Evolutionary conservation across 1,140 invertebrate species (phyloP), one percentile per base, ranked within the genome.

Genomic region (Nomia melanderi): DNA sequence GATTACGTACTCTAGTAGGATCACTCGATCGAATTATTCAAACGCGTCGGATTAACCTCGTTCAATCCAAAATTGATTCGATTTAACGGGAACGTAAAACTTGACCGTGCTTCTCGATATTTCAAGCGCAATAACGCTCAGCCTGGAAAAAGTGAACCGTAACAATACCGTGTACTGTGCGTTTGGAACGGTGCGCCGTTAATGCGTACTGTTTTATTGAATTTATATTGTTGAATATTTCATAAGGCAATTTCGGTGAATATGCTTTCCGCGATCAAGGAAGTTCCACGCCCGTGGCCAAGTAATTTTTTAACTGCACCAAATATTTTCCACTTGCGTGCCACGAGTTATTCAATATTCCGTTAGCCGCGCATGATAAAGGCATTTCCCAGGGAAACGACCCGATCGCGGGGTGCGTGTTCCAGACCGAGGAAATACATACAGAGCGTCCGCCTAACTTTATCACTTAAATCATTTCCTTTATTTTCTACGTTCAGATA

Each of bases 241-340:
- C 59, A 54, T 29, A 5, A 23, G 27, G 17, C 33, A 54, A 31
- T 65, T 54, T 65, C 17, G 25, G 12, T 33, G 31, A 57, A 66
- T 57, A 65, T 33, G 53, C n/a, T 33, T 11, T 17, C 20, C 33
- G 8, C 31, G 12, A 41, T 44, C 12, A 5, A 29, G 31, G 17
- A 27, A 73, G 23, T 54, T 14, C 12, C 9, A 7, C 7, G 41
- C 41, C 20, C n/a, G 20, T 23, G 64, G 1, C 33, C 8, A 36
- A 47, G 25, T 27, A 27, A 75, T 57, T 67, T 54, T 75, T 67
- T 75, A 67, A 75, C 31, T 17, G 50, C 1, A 25, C 9, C 11
- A 17, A 41, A 67, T 29, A 64, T 75, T 67, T 39, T 36, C 23
- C 53, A 29, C 47, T 47, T 39, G 31, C 8, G 23, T 23, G 20